Evolutionary conservation across 2,113 vertebrate genomes (phyloP).

Genomic region (Callopanchax toddi): DNA sequence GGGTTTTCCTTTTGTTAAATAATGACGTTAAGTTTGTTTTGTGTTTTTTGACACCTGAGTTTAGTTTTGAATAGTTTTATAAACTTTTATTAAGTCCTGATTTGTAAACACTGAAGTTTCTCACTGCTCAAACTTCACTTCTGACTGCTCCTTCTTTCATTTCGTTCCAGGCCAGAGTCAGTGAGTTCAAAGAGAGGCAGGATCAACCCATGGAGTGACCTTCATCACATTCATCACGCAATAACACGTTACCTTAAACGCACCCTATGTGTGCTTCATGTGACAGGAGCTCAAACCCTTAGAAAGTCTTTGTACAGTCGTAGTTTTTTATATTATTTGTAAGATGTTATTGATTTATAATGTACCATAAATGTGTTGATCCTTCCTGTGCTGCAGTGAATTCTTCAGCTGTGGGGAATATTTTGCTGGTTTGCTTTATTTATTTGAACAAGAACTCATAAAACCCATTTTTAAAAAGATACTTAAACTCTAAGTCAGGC

Average conservation of each 20-base stretch:
- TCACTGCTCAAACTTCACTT: not conserved
- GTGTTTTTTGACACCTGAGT: no score
- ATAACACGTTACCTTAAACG: not conserved
- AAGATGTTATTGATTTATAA: not conserved
- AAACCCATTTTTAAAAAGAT: slow-evolving; percentile 15
- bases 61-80: no score
- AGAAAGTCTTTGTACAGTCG: slow-evolving; percentile 41
- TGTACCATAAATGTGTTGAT: slow-evolving; percentile 17
- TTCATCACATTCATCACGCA: not conserved
- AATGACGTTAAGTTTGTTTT: no score
- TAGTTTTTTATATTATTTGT: slow-evolving; percentile 10
- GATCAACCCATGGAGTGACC: slow-evolving; percentile 83
- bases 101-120: no score
- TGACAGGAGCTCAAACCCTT: slow-evolving; percentile 1
- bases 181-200: slow-evolving; percentile 84
- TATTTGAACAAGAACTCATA: slow-evolving; percentile 17
- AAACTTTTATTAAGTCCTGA: no score
- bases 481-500: slow-evolving; percentile 18
- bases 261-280: not conserved
- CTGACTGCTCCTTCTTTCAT: slow-evolving; percentile 6
- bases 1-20: no score
- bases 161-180: slow-evolving; percentile 78
- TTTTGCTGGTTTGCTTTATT: not conserved
- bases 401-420: not conserved
- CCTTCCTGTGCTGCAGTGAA: no score